These are phyloP conservation scores for Xenops minutus DNA, from an alignment of 2,797 vertebrate genomes.

Conservation along the genomic window DNA sequence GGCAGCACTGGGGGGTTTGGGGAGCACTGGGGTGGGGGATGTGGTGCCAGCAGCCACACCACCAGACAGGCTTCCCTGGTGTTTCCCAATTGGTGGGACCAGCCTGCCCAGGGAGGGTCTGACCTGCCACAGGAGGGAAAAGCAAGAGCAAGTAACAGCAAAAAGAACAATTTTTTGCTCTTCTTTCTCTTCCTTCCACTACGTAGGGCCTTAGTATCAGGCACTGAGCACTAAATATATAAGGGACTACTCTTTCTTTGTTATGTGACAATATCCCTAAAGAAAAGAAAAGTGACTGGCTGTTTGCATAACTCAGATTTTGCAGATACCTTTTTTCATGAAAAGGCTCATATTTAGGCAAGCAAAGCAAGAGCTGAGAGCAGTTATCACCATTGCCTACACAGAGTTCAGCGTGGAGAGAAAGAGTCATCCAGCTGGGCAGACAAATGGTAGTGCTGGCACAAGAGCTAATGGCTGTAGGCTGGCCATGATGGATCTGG, in stretches of 20 bases:
- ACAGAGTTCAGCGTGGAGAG: rapidly evolving
- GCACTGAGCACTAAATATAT: neutral
- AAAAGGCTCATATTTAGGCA: neutral
- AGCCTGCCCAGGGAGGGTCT: neutral
- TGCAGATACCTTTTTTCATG: neutral
- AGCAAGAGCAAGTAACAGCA: neutral
- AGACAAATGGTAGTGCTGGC: rapidly evolving
- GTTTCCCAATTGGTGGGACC: neutral
- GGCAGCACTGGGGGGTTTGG: rapidly evolving
- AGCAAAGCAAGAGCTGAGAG: neutral
- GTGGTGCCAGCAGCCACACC: rapidly evolving
- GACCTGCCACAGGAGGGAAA: rapidly evolving
- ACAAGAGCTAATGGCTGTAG: neutral
- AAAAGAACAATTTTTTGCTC: neutral
- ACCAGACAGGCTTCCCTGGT: neutral
- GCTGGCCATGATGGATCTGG: neutral
- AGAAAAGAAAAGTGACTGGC: neutral
- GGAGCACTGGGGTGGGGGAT: neutral
- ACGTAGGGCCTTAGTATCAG: neutral
- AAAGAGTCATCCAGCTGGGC: neutral
- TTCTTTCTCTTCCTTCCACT: neutral
- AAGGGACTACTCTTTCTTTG: neutral
- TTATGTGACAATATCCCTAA: neutral
- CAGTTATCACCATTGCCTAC: neutral
- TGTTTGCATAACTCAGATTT: neutral